Evolutionary conservation across 1,140 invertebrate species (phyloP).

Genomic region (silkworm (Bombyx mori)): ASM3026992v2 NC_085112.1:12093001-12093500

Average conservation of each 20-base stretch:
- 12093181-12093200: constrained; percentile 56
- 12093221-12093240: constrained; percentile 52
- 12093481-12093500: no score
- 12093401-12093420: no score
- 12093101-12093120: constrained; percentile 42
- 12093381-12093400: no score
- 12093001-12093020: constrained; percentile 27
- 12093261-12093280: constrained; percentile 20
- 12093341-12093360: no score
- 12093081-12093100: constrained; percentile 26
- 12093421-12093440: no score
- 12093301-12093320: neutral
- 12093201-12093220: constrained; percentile 58
- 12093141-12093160: constrained; percentile 51
- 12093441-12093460: no score
- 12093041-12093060: no score
- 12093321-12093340: neutral
- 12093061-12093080: neutral
- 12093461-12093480: no score
- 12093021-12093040: no score
- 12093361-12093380: no score
- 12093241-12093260: constrained; percentile 42
- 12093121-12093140: constrained; percentile 64
- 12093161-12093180: constrained; percentile 58
- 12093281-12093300: neutral